Evolutionary conservation across 2,113 vertebrate species (phyloP), one percentile per base, ranked within the genome.

Genomic region (Ochotona curzoniae): DNA sequence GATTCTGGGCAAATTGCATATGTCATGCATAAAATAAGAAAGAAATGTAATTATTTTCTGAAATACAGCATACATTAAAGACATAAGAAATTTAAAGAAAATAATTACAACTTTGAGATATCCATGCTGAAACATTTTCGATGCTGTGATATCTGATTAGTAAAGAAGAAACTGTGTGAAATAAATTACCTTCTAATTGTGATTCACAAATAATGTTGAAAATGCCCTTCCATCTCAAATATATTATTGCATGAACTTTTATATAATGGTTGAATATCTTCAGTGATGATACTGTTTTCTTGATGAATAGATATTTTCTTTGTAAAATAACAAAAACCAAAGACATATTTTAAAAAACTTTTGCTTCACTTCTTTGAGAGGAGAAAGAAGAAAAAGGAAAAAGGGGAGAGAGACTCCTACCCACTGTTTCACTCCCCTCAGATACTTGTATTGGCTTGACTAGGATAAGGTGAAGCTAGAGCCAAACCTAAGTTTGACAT

Each of bases 141-240:
- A 73, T 83, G 3, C 2, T 32, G 35, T 80, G 26, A 30, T 15
- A 83, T 66, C 9, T 90, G 28, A 32, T 69, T 44, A 78, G 32
- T 60, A 30, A 85, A 21, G 12, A 92, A 92, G 30, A 73, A 51
- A 14, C 47, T 83, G 2, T 49, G 20, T 44, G 66, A n/a, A 60
- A 26, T 57, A 89, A 92, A 17, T 13, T 18, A 85, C 47, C 30
- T 76, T 10, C 2, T 90, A 93, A 79, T 32, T 80, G 8, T 64
- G 44, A 83, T 80, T 83, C 92, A 15, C 90, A 79, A 74, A 14
- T 78, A 82, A 89, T 44, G 9, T 83, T 57, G 38, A 13, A 35
- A 86, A 92, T 82, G 13, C 20, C 30, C n/a, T 44, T 86, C 11
- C 73, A 38, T 32, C n/a, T 67, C 47, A 61, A 63, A 86, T 86